phyloP scores from a whole-genome alignment of 2,888 invertebrate genomes.

The Diachrysia chrysitis region DNA sequence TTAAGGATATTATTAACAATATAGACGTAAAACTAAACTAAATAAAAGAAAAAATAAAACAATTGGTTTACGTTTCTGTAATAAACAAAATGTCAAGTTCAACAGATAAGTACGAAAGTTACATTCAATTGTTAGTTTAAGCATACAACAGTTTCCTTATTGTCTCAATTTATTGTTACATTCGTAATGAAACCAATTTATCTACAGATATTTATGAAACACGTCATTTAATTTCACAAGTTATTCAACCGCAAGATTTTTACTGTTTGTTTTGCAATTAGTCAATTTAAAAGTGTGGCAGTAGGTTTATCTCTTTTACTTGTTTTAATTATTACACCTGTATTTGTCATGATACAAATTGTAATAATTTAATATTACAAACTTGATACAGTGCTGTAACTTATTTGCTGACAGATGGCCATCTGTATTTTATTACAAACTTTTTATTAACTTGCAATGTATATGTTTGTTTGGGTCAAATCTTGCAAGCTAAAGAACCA shows the following conservation, averaged over 20 bases:
- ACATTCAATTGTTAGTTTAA: conserved; percentile 18
- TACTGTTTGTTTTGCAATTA: conserved; percentile 14
- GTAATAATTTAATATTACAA: background rate
- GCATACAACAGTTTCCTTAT: conserved; percentile 43
- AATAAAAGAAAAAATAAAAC: conserved; percentile 25
- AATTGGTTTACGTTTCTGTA: conserved; percentile 29
- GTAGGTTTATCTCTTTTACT: conserved; percentile 16
- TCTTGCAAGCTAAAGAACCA: no score
- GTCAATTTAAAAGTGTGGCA: conserved; percentile 7
- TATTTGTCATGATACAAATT: background rate
- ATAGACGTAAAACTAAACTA: conserved; percentile 12
- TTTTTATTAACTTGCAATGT: no score
- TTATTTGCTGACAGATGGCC: no score
- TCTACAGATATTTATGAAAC: conserved; percentile 11
- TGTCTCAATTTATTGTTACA: conserved; percentile 7
- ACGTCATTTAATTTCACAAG: background rate
- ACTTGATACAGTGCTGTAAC: no score
- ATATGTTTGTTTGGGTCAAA: no score
- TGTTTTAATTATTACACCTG: background rate
- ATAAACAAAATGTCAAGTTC: conserved; percentile 56
- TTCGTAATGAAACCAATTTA: conserved; percentile 9
- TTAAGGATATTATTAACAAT: background rate
- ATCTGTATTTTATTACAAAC: no score
- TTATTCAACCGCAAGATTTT: conserved; percentile 3
- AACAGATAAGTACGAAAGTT: conserved; percentile 41